Conservation (phyloP, 2,888 invertebrate genomes). For the Phyto melanocephala region DNA sequence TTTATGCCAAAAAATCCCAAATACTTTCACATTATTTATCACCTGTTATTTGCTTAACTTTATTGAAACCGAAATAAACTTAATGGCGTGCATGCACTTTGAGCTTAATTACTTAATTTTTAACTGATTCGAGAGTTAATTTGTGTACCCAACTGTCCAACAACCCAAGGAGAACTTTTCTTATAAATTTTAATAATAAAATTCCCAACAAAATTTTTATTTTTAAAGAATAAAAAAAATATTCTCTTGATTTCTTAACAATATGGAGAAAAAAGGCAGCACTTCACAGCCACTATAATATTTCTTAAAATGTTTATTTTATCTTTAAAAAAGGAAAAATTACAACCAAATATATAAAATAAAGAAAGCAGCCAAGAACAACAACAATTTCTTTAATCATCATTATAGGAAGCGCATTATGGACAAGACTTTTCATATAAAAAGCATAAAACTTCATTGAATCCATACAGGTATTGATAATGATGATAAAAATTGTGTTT, state of each 20-base stretch:
- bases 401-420: constrained; percentile 30
- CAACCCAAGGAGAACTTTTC: neutral
- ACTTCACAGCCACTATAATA: neutral
- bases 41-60: neutral
- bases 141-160: neutral
- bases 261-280: neutral
- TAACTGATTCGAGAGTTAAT: neutral
- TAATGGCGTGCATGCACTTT: neutral
- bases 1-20: too few species aligned
- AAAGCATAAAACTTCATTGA: constrained; percentile 50
- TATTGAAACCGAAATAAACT: neutral
- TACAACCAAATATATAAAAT: neutral
- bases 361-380: neutral
- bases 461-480: constrained; percentile 33
- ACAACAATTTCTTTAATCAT: constrained; percentile 22
- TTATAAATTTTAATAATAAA: neutral
- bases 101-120: neutral
- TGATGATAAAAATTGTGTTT: constrained; percentile 37
- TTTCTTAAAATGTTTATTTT: constrained; percentile 23
- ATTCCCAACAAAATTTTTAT: neutral
- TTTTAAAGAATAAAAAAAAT: too few species aligned
- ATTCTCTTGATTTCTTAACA: too few species aligned
- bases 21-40: neutral
- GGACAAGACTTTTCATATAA: constrained; percentile 21
- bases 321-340: neutral